Evolutionary conservation across 2,888 invertebrate genomes (phyloP).

Genomic region (Volucella bombylans): DNA sequence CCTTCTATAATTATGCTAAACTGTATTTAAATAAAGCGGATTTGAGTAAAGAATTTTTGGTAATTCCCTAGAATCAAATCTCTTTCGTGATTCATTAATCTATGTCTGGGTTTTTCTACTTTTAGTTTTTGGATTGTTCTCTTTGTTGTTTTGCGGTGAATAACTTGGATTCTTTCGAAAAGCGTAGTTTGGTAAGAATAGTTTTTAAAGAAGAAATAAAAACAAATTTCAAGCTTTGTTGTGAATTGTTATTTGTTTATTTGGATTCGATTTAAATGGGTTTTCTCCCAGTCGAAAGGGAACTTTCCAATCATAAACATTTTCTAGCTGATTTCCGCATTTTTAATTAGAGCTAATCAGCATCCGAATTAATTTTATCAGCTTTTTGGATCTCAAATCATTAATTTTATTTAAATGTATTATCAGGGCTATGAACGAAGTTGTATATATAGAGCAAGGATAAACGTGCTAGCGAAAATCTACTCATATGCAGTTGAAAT

Average conservation of each 20-base stretch:
- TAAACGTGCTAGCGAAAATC: no score
- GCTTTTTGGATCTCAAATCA: no score
- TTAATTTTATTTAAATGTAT: no score
- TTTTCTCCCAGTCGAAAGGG: not conserved
- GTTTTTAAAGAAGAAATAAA: not conserved
- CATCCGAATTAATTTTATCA: no score
- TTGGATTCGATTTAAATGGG: constrained; percentile 10
- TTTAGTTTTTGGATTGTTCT: not conserved
- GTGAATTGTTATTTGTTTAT: constrained; percentile 4
- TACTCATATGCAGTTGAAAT: no score
- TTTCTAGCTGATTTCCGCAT: no score
- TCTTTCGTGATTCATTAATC: constrained; percentile 61
- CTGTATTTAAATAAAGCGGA: constrained; percentile 50
- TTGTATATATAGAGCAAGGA: no score
- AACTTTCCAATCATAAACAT: no score
- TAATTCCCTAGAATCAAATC: constrained; percentile 53
- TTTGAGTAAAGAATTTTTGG: constrained; percentile 55
- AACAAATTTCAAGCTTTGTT: constrained; percentile 7
- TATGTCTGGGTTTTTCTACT: constrained; percentile 47
- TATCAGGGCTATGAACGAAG: no score
- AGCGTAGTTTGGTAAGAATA: not conserved
- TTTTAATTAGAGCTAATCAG: no score
- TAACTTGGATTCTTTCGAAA: constrained; percentile 8
- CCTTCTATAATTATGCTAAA: constrained; percentile 36
- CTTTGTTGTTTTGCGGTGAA: not conserved